A percentile compares a stretch with the other conserved stretches of the same genome.
These are phyloP conservation scores for Sesia apiformis DNA, from an alignment of 2,888 invertebrate species.

Conservation along the genomic window DNA sequence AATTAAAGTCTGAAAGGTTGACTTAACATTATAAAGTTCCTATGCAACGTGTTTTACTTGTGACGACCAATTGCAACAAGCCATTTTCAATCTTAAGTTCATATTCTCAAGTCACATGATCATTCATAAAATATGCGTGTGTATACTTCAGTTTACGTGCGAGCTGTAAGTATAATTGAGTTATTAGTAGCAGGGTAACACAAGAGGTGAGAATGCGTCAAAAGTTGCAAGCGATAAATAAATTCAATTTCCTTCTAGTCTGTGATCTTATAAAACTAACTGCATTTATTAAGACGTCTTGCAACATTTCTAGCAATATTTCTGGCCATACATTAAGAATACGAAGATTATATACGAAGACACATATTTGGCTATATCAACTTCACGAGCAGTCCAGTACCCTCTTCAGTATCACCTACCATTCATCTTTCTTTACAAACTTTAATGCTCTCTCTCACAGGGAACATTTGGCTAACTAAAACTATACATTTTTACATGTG, in stretches of 20 bases:
- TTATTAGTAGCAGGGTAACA: conserved; percentile 50
- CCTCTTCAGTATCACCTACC: too few species aligned
- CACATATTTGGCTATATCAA: too few species aligned
- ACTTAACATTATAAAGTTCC: conserved; percentile 35
- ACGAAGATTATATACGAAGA: too few species aligned
- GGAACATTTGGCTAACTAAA: not conserved
- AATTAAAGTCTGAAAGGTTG: conserved; percentile 40
- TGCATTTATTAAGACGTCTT: conserved; percentile 26
- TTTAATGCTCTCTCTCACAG: too few species aligned
- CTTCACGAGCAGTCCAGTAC: too few species aligned
- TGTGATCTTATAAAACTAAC: conserved; percentile 31
- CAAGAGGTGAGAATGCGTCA: conserved; percentile 50
- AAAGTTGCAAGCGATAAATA: conserved; percentile 50
- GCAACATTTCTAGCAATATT: not conserved
- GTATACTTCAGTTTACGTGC: not conserved
- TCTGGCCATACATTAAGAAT: too few species aligned
- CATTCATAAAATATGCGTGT: not conserved
- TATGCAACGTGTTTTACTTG: conserved; percentile 28
- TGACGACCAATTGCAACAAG: not conserved
- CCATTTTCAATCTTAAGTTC: not conserved
- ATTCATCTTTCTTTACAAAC: too few species aligned
- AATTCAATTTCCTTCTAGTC: conserved; percentile 49
- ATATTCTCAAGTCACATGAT: too few species aligned
- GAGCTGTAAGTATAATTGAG: conserved; percentile 41
- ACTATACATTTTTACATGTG: not conserved